Evolutionary conservation across 1,140 invertebrate genomes (phyloP), one percentile per base, ranked within the genome.

Genomic region (Sesamia nonagrioides): DNA sequence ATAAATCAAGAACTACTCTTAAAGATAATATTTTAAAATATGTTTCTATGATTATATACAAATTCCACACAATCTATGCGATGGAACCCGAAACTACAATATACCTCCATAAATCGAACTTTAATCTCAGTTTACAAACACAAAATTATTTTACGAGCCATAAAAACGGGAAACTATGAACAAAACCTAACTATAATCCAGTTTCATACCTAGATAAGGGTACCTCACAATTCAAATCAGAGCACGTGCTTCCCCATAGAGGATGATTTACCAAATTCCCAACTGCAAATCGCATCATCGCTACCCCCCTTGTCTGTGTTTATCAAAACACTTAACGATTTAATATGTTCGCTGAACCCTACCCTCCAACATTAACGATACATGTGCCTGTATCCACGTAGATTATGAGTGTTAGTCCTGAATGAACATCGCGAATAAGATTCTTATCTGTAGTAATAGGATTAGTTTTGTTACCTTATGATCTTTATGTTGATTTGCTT

Each of bases 261-360:
- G 86, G 81, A 89, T 92, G 91, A 91, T 92, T 89, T 91, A 86
- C 88, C 85, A 87, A 91, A 91, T 89, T 90, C 86, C 88, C 83
- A 84, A 81, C 85, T 82, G 77, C 56, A 84, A 83, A 90, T 88
- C 88, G 87, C 88, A 88, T 90, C 88, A 92, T 91, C 86, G 84
- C 77, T 84, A 84, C 80, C 88, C 88, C 90, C 87, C 82, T 77
- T 88, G 91, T 91, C 90, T 92, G 88, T 93, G 90, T 93, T 93
- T 92, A 93, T 93, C 91, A 92, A 93, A 93, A 92, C 91, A 93
- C 91, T 93, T 93, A 93, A 90, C 91, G 90, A 92, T 93, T 93
- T 92, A 93, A 93, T 93, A 93, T 92, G 89, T 88, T 86, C 91
- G 80, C 82, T 88, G 84, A 91, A 89, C 88, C 84, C 78, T 87